These are phyloP conservation scores for Bovichtus variegatus DNA, from an alignment of 2,797 vertebrate species.

Conservation along the genomic window DNA sequence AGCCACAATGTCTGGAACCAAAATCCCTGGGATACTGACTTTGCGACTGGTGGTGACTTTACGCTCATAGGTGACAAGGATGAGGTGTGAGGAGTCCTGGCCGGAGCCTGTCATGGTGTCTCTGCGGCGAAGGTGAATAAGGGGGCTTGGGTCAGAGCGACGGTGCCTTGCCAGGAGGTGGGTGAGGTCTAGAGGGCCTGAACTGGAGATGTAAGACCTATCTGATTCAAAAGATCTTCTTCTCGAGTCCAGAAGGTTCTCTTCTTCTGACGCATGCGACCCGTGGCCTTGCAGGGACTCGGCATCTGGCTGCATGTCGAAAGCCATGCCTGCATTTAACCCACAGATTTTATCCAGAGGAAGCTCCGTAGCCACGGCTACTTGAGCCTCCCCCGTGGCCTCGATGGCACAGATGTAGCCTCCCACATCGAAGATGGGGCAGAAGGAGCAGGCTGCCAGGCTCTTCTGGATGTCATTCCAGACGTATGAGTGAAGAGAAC, in stretches of 20 bases:
- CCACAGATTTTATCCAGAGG: constrained; percentile 93
- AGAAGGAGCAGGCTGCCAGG: constrained; percentile 88
- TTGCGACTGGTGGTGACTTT: constrained; percentile 91
- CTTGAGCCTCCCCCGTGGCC: constrained; percentile 86
- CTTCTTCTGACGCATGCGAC: constrained; percentile 75
- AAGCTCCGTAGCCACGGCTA: constrained; percentile 92
- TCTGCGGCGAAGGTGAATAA: constrained; percentile 88
- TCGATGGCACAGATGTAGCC: constrained; percentile 90
- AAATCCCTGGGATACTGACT: constrained; percentile 92
- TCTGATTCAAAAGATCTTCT: constrained; percentile 84
- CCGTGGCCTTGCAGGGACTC: constrained; percentile 67
- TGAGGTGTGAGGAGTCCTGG: constrained; percentile 93
- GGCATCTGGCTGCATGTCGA: constrained; percentile 80
- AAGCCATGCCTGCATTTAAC: constrained; percentile 87
- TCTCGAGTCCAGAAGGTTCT: constrained; percentile 73
- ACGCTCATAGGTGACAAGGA: constrained; percentile 92
- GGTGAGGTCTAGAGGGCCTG: constrained; percentile 90
- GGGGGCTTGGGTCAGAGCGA: constrained; percentile 87
- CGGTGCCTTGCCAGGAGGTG: constrained; percentile 87
- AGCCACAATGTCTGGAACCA: constrained; percentile 94
- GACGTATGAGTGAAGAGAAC: constrained; percentile 90
- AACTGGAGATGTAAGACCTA: constrained; percentile 76
- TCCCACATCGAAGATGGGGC: constrained; percentile 91
- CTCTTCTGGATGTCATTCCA: constrained; percentile 93
- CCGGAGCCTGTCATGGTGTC: constrained; percentile 89